A percentile compares a stretch with the other conserved stretches of the same genome.
These are phyloP conservation scores for Thecocarcelia acutangulata DNA, from an alignment of 2,888 invertebrate species.

Conservation along the genomic window DNA sequence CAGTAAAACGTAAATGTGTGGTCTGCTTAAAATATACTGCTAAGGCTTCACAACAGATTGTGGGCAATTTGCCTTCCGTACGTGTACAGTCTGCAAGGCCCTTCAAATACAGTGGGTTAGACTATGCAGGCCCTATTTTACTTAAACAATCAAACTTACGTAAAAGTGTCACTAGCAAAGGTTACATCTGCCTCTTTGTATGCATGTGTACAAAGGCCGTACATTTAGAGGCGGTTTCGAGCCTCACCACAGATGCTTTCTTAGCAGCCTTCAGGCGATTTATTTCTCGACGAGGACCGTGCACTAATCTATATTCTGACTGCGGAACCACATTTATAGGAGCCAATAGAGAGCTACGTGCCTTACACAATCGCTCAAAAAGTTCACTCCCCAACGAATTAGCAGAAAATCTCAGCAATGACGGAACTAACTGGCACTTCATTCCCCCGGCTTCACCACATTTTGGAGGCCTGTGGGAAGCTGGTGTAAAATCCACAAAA, in stretches of 20 bases:
- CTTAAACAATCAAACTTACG: neutral
- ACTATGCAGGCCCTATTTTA: neutral
- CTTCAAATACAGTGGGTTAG: constrained; percentile 2
- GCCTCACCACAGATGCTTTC: constrained; percentile 1
- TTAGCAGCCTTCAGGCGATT: constrained; percentile 3
- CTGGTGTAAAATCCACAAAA: too few relatives aligned
- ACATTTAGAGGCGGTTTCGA: neutral
- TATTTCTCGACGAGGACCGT: neutral
- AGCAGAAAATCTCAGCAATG: too few relatives aligned
- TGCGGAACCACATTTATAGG: constrained; percentile 38
- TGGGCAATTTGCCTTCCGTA: constrained; percentile 20
- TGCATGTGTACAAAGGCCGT: neutral
- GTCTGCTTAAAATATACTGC: constrained; percentile 41
- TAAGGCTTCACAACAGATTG: constrained; percentile 33
- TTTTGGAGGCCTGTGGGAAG: too few relatives aligned
- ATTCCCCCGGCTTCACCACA: too few relatives aligned
- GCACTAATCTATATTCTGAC: constrained; percentile 15
- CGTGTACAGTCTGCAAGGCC: too few relatives aligned
- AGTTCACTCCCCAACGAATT: too few relatives aligned
- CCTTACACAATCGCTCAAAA: too few relatives aligned
- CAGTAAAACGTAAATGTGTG: constrained; percentile 8
- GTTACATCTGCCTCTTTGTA: too few relatives aligned
- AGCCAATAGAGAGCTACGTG: too few relatives aligned
- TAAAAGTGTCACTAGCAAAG: neutral
- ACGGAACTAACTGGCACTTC: too few relatives aligned